phyloP scores from a whole-genome alignment of 2,113 vertebrate genomes.

The Tylochromis polylepis region DNA sequence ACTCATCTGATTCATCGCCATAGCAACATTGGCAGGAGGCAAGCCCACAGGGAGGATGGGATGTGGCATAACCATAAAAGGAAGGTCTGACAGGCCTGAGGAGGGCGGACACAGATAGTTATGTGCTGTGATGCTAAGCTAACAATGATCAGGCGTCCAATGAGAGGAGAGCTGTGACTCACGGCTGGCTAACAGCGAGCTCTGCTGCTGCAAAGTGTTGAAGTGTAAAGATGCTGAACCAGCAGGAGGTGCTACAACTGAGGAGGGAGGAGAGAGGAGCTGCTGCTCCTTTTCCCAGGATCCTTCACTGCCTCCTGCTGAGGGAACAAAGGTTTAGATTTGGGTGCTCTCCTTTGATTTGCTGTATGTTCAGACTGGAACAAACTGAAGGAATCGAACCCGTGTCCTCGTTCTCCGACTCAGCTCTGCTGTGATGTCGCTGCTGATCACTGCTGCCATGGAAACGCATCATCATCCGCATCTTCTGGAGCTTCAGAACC shows the following conservation, averaged over 20 bases:
- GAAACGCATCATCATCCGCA: conserved; percentile 84
- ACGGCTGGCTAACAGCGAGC: conserved; percentile 85
- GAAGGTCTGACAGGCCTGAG: conserved; percentile 72
- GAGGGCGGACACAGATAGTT: too few species aligned
- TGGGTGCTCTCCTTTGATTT: background rate
- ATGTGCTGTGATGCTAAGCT: background rate
- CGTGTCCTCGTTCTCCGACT: conserved; percentile 84
- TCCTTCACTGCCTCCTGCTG: conserved; percentile 81
- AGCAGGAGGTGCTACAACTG: conserved; percentile 61
- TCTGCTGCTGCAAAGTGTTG: conserved; percentile 81
- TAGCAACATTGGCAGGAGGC: conserved; percentile 87
- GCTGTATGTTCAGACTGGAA: background rate
- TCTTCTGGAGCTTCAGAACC: conserved; percentile 89
- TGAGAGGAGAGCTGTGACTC: conserved; percentile 71
- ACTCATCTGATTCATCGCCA: conserved; percentile 96
- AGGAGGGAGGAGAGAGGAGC: conserved; percentile 77
- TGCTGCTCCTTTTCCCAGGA: conserved; percentile 87
- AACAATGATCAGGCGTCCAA: conserved; percentile 24
- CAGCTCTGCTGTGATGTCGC: conserved; percentile 78
- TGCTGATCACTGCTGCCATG: conserved; percentile 76
- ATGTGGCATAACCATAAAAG: conserved; percentile 94
- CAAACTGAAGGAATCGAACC: conserved; percentile 8
- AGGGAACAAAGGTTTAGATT: conserved; percentile 12
- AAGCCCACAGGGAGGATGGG: conserved; percentile 89
- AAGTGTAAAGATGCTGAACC: conserved; percentile 35